phyloP scores from a whole-genome alignment of 37 sponge, comb jelly and placozoan genomes.

The Crambe crambe region DNA sequence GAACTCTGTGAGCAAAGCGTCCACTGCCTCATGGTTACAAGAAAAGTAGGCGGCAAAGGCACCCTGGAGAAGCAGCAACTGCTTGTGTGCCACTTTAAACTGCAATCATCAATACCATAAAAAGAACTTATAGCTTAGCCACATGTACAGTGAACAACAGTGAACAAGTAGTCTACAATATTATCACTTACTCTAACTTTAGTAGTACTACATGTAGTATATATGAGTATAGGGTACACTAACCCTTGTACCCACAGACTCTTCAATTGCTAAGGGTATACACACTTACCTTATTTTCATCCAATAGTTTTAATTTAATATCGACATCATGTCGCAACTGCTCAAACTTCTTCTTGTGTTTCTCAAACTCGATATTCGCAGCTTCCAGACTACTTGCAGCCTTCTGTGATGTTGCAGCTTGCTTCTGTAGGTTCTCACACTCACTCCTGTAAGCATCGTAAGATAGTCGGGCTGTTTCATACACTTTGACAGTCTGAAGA shows the following conservation, averaged over 20 bases:
- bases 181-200: neutral
- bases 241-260: no score
- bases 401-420: slow-evolving; percentile 40
- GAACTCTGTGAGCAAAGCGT: slow-evolving; percentile 56
- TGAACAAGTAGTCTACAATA: neutral
- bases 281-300: slow-evolving; percentile 89
- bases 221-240: no score
- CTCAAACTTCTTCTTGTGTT: slow-evolving; percentile 77
- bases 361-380: slow-evolving; percentile 69
- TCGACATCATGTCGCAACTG: slow-evolving; percentile 77
- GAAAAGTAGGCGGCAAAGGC: slow-evolving; percentile 84
- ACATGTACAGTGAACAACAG: neutral
- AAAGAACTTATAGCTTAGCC: neutral
- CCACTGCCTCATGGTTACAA: slow-evolving; percentile 66
- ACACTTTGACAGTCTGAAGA: slow-evolving; percentile 75
- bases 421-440: slow-evolving; percentile 56
- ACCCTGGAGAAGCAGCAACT: slow-evolving; percentile 69
- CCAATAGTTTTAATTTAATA: slow-evolving; percentile 90
- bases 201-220: no score
- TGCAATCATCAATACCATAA: slow-evolving; percentile 15
- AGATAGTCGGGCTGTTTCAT: slow-evolving; percentile 73
- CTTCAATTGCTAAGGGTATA: no score
- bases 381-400: slow-evolving; percentile 50
- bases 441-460: slow-evolving; percentile 91
- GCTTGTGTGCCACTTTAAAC: slow-evolving; percentile 85